Percentiles rank a stretch among this genome's conserved stretches.
Conservation (phyloP, 2,113 vertebrate species). For the Cyanocitta stelleri region DNA sequence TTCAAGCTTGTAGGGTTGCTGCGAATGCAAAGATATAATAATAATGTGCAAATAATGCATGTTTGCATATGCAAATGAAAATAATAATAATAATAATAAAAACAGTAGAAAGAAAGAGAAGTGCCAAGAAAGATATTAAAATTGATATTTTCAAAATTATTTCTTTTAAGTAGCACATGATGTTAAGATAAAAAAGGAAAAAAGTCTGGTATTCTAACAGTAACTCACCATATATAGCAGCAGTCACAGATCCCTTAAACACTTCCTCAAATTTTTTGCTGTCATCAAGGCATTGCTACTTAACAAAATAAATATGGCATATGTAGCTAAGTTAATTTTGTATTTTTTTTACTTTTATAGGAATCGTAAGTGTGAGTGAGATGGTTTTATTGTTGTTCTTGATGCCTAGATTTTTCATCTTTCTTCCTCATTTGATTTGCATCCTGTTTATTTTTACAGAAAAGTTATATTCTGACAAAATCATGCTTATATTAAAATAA, state of each 20-base stretch:
- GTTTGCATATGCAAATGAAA: no score
- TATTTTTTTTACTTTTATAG: neutral
- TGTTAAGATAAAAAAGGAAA: neutral
- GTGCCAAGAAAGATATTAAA: neutral
- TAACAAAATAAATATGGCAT: neutral
- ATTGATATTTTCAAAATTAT: neutral
- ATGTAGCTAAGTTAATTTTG: neutral
- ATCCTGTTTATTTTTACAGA: neutral
- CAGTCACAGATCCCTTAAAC: neutral
- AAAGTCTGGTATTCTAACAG: neutral
- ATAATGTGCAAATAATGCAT: no score
- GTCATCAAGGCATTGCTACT: neutral
- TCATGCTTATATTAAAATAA: neutral
- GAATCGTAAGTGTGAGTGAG: accelerated
- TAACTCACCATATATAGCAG: accelerated
- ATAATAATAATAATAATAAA: neutral
- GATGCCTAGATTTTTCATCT: neutral
- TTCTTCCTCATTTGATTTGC: neutral
- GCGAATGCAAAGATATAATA: neutral
- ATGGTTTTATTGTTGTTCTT: neutral
- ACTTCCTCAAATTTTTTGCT: accelerated
- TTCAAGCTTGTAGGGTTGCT: neutral
- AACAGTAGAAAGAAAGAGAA: neutral
- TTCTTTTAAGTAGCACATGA: neutral
- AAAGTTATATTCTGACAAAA: neutral